phyloP scores from a whole-genome alignment of 1,140 invertebrate species.

The Globodera ellingtonae region DNA sequence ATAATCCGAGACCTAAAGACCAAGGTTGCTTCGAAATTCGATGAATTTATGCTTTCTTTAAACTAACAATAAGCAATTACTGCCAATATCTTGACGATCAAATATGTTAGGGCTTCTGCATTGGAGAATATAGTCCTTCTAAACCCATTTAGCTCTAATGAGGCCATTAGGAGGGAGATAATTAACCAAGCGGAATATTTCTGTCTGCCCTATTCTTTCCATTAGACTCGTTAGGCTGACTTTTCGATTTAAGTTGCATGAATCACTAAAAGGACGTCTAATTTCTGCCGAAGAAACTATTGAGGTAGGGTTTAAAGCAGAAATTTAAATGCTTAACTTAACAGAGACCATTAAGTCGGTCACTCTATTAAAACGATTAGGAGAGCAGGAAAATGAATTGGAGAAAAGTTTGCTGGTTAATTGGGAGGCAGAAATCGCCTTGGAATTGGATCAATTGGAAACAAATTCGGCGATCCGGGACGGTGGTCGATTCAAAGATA shows the following conservation, averaged over 20 bases:
- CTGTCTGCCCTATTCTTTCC: too few species aligned
- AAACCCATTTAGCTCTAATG: too few species aligned
- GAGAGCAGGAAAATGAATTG: slow-evolving; percentile 21
- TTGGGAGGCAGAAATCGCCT: slow-evolving; percentile 22
- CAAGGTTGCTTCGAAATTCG: background rate
- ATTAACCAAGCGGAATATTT: too few species aligned
- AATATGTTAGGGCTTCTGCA: too few species aligned
- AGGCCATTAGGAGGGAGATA: too few species aligned
- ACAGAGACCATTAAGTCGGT: slow-evolving; percentile 30
- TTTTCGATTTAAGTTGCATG: slow-evolving; percentile 26
- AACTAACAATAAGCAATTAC: background rate
- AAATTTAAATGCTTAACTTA: background rate
- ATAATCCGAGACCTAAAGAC: slow-evolving; percentile 15
- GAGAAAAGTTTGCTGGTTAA: slow-evolving; percentile 18
- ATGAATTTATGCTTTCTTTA: too few species aligned
- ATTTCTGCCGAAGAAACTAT: slow-evolving; percentile 37
- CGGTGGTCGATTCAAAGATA: slow-evolving; percentile 18
- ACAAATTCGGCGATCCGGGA: slow-evolving; percentile 16
- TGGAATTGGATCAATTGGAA: slow-evolving; percentile 29
- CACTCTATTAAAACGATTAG: slow-evolving; percentile 19
- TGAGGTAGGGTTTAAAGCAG: background rate
- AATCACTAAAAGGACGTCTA: slow-evolving; percentile 11
- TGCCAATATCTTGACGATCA: background rate
- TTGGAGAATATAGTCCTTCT: too few species aligned
- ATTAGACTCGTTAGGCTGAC: background rate